Conservation (phyloP, 2,888 invertebrate genomes). For the Sphaerophoria rueppellii region DNA sequence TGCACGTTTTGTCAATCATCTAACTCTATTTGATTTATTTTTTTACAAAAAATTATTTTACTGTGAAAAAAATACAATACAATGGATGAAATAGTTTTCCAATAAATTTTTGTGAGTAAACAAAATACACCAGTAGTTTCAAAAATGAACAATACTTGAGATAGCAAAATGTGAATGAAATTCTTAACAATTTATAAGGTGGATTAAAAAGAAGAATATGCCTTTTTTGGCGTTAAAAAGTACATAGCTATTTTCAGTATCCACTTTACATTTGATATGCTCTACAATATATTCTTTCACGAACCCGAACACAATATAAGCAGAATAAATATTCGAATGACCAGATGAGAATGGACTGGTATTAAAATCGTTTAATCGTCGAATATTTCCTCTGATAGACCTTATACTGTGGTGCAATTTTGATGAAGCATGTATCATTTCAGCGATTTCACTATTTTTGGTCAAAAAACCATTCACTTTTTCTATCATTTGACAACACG, state of each 20-base stretch:
- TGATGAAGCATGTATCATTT: slow-evolving; percentile 2
- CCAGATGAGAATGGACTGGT: not conserved
- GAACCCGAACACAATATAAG: not conserved
- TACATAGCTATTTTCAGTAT: not conserved
- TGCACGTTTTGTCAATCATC: too few relatives aligned
- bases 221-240: not conserved
- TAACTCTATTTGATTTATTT: not conserved
- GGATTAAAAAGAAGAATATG: slow-evolving; percentile 1
- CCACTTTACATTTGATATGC: slow-evolving; percentile 2
- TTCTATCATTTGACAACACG: slow-evolving; percentile 1
- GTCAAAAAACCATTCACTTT: slow-evolving; percentile 4
- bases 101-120: not conserved
- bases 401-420: not conserved
- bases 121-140: too few relatives aligned
- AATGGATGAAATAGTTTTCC: not conserved
- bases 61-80: not conserved
- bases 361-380: not conserved
- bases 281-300: not conserved
- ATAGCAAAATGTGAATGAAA: not conserved
- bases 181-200: not conserved
- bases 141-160: not conserved
- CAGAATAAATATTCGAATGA: slow-evolving; percentile 1
- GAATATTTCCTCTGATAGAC: not conserved
- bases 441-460: not conserved
- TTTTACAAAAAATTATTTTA: not conserved